Evolutionary conservation across 2,113 vertebrate species (phyloP), one percentile per base, ranked within the genome.

Genomic region (Cinclus mexicanus): DNA sequence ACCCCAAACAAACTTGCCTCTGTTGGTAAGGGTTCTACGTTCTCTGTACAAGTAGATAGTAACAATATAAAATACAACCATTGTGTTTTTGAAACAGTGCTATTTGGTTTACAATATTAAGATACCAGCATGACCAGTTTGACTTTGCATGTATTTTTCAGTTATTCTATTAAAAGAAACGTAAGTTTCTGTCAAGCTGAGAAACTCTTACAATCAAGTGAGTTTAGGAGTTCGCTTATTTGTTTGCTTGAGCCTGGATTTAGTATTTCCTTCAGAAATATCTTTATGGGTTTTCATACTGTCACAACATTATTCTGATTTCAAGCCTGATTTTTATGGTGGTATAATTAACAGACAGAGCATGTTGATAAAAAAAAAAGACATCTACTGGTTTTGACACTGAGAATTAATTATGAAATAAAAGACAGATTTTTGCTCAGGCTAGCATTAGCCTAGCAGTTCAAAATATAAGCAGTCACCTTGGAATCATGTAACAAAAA

Each of bases 361-460:
- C 90, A 90, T 19, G 42, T 96, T 97, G 97, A 84, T 97, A 94
- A 46, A 89, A 95, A 95, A 95, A 95, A 95, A 96, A 95, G 92
- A 98, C 96, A 95, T 97, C 84, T 94, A 98, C 88, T 86, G 90
- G 86, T 97, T 98, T 94, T 98, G 98, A 98, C 97, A 97, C 95
- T 93, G 89, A 96, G 96, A 98, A 98, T 98, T 98, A 98, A 98
- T 98, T 98, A 97, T 68, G 89, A 98, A 97, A 97, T 96, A 97
- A 97, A 98, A 98, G 97, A 97, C 97, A 97, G 96, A 97, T 98
- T 97, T 98, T 95, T 97, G 96, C 93, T 97, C 94, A 28, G 89
- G 96, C 97, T 97, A 97, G 95, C 97, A 98, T 97, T 97, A 98
- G 96, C 97, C 92, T 96, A 89, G 79, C 90, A 96, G 97, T 96